phyloP scores from a whole-genome alignment of 2,113 vertebrate species.

The Climacteris rufus region DNA sequence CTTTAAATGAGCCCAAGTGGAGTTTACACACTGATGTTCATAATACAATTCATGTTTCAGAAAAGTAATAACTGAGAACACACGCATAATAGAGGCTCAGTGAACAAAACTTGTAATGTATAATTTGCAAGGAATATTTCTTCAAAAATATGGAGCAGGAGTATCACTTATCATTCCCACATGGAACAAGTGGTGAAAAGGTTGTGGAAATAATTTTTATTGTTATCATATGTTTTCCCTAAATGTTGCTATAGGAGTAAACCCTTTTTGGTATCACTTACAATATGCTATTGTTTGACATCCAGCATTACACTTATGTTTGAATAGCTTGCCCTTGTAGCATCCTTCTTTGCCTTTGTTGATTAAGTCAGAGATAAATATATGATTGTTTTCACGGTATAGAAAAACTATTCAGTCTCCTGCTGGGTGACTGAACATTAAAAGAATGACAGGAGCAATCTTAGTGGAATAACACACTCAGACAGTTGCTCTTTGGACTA shows the following conservation, averaged over 20 bases:
- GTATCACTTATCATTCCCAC: constrained; percentile 65
- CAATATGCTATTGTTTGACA: constrained; percentile 68
- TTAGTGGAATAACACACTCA: neutral
- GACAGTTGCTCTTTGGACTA: neutral
- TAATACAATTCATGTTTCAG: constrained; percentile 21
- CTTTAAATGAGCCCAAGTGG: neutral
- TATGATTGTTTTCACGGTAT: constrained; percentile 28
- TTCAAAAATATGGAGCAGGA: constrained; percentile 63
- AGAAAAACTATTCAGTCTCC: constrained; percentile 23
- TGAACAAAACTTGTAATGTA: constrained; percentile 50
- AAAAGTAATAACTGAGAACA: constrained; percentile 26
- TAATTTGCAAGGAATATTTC: constrained; percentile 67
- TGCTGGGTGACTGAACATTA: neutral
- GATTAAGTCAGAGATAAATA: constrained; percentile 56
- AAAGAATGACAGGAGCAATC: neutral
- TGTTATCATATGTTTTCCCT: constrained; percentile 72
- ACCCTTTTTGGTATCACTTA: constrained; percentile 57
- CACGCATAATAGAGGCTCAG: constrained; percentile 21
- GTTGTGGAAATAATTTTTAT: constrained; percentile 72
- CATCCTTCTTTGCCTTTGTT: constrained; percentile 47
- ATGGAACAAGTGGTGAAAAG: constrained; percentile 71
- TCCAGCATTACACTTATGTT: constrained; percentile 57
- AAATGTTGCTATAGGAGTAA: constrained; percentile 61
- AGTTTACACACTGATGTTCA: neutral
- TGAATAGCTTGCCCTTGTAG: constrained; percentile 56